Conservation (phyloP, 1,140 invertebrate species). For the Bemisia tabaci region DNA sequence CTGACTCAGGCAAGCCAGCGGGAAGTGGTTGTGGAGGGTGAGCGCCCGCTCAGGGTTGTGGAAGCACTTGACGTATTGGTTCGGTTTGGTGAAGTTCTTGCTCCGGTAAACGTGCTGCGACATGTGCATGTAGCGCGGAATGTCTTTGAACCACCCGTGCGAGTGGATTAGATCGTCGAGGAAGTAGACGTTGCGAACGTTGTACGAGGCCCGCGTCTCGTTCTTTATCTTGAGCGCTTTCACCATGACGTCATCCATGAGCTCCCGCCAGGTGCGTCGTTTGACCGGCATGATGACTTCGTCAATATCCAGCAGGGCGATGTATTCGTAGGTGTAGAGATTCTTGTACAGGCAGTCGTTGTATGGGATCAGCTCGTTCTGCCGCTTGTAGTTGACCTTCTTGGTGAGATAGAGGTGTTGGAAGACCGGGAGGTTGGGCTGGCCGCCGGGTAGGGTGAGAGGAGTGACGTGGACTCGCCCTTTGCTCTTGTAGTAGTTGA, state of each 20-base stretch:
- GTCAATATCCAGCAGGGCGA: slow-evolving; percentile 82
- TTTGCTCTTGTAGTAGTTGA: slow-evolving; percentile 60
- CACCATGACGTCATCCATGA: slow-evolving; percentile 58
- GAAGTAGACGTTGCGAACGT: slow-evolving; percentile 89
- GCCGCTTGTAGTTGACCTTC: slow-evolving; percentile 79
- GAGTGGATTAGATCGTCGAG: slow-evolving; percentile 74
- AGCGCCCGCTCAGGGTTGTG: slow-evolving; percentile 80
- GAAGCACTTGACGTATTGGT: slow-evolving; percentile 88
- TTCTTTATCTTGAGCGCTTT: slow-evolving; percentile 53
- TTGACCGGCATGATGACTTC: slow-evolving; percentile 88
- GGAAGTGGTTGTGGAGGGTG: slow-evolving; percentile 86
- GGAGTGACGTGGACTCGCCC: slow-evolving; percentile 72
- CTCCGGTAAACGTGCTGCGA: slow-evolving; percentile 81
- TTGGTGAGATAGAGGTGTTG: slow-evolving; percentile 80
- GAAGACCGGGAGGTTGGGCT: slow-evolving; percentile 76
- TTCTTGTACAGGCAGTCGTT: slow-evolving; percentile 94
- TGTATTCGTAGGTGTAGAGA: slow-evolving; percentile 78
- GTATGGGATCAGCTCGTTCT: slow-evolving; percentile 92
- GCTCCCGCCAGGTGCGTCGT: slow-evolving; percentile 54
- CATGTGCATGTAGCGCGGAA: slow-evolving; percentile 86
- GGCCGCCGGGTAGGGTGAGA: slow-evolving; percentile 75
- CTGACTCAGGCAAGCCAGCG: slow-evolving; percentile 70
- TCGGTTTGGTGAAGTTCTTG: slow-evolving; percentile 83
- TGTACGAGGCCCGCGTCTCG: slow-evolving; percentile 68
- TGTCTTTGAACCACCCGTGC: slow-evolving; percentile 67